Percentiles rank a stretch among this genome's conserved stretches.
phyloP scores from a whole-genome alignment of 2,888 invertebrate species.

The Octonoba sinensis region DNA sequence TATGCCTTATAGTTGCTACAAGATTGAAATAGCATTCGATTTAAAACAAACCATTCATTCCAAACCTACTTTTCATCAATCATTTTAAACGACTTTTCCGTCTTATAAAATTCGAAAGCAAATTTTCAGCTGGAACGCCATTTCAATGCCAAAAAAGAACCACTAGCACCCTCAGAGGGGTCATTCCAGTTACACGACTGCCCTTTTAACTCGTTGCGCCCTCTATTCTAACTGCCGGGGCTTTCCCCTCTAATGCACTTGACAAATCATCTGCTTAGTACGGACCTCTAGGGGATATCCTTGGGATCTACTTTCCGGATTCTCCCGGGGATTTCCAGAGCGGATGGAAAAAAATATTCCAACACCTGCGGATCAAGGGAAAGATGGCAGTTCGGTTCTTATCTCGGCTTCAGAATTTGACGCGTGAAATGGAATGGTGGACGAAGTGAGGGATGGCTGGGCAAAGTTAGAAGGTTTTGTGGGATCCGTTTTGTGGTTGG shows the following conservation, averaged over 20 bases:
- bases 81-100: too few relatives aligned
- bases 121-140: too few relatives aligned
- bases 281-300: constrained; percentile 48
- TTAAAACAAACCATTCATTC: too few relatives aligned
- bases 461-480: constrained; percentile 2
- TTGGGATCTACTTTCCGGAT: constrained; percentile 56
- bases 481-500: constrained; percentile 47
- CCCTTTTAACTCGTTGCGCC: constrained; percentile 28
- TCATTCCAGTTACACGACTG: constrained; percentile 11
- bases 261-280: constrained; percentile 61
- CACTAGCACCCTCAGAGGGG: constrained; percentile 3
- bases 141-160: too few relatives aligned
- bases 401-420: constrained; percentile 52
- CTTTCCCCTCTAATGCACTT: constrained; percentile 56
- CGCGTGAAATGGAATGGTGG: constrained; percentile 36
- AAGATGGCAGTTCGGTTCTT: constrained; percentile 50
- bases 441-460: constrained; percentile 19
- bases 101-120: too few relatives aligned
- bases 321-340: constrained; percentile 8
- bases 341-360: constrained; percentile 20
- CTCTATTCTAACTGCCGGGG: constrained; percentile 1
- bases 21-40: too few relatives aligned
- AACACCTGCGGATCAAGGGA: constrained; percentile 53
- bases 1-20: too few relatives aligned
- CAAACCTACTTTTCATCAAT: too few relatives aligned